A percentile compares a stretch with the other conserved stretches of the same genome.
Evolutionary conservation across 2,797 vertebrate genomes (phyloP).

Genomic region (Masticophis lateralis): DNA sequence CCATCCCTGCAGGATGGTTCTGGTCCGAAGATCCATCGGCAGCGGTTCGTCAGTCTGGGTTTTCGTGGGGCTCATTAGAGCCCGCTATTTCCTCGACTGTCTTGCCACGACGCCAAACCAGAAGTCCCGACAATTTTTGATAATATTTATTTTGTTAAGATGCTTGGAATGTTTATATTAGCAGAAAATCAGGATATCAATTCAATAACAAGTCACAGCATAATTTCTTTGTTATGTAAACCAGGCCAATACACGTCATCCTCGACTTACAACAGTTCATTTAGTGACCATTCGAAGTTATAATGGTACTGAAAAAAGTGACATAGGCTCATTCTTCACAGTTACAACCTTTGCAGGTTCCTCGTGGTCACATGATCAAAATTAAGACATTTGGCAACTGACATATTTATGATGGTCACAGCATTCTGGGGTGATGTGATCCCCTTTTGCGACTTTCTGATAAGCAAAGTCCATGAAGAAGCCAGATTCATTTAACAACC

Average conservation of each 20-base stretch:
- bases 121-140: too few relatives aligned
- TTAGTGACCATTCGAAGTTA: not conserved
- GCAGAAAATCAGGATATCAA: not conserved
- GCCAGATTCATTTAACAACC: not conserved
- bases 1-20: too few relatives aligned
- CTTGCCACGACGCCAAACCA: too few relatives aligned
- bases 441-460: not conserved
- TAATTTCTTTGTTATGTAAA: not conserved
- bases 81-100: too few relatives aligned
- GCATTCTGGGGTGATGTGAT: not conserved
- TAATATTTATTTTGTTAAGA: not conserved
- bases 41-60: too few relatives aligned
- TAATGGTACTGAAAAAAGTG: not conserved
- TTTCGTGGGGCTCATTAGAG: too few relatives aligned
- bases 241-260: not conserved
- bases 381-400: not conserved
- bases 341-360: not conserved
- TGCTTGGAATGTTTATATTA: not conserved
- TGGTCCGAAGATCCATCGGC: too few relatives aligned
- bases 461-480: not conserved
- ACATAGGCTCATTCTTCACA: too few relatives aligned
- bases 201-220: not conserved
- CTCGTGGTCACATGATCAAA: not conserved
- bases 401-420: not conserved
- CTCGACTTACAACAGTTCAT: not conserved